Percentiles rank a stretch among this genome's conserved stretches.
Conservation (phyloP, 1,140 invertebrate genomes). For the Apis laboriosa region DNA sequence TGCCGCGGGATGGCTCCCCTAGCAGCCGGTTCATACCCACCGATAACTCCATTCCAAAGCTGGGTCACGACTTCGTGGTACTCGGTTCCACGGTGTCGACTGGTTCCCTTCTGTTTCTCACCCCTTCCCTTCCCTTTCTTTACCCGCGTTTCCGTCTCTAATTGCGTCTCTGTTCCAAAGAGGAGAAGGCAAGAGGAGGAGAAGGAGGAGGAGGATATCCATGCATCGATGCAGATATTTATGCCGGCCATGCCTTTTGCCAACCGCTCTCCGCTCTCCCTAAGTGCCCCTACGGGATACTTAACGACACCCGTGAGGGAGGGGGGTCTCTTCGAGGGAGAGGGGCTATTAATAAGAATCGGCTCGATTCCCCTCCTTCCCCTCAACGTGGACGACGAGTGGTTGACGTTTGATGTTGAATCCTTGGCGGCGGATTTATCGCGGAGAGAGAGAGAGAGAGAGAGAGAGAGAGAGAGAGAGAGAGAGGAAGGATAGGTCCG, state of each 20-base stretch:
- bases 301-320: conserved; percentile 28
- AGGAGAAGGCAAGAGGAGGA: too few relatives aligned
- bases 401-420: background rate
- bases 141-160: conserved; percentile 47
- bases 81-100: conserved; percentile 36
- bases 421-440: too few relatives aligned
- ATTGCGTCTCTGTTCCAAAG: conserved; percentile 50
- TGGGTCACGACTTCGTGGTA: conserved; percentile 61
- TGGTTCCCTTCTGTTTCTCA: conserved; percentile 13
- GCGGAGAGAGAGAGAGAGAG: too few relatives aligned
- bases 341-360: conserved; percentile 36
- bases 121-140: background rate
- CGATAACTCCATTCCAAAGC: conserved; percentile 69
- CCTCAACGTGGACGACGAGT: background rate
- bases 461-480: too few relatives aligned
- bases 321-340: background rate
- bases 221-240: conserved; percentile 54
- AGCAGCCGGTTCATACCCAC: conserved; percentile 62
- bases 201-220: background rate
- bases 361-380: background rate
- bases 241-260: conserved; percentile 36
- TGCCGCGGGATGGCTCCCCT: conserved; percentile 49
- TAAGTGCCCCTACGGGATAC: background rate
- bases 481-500: too few relatives aligned
- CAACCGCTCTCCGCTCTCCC: conserved; percentile 9